A percentile compares a stretch with the other conserved stretches of the same genome.
phyloP scores from a whole-genome alignment of 2,888 invertebrate genomes.

The Merodon equestris region DNA sequence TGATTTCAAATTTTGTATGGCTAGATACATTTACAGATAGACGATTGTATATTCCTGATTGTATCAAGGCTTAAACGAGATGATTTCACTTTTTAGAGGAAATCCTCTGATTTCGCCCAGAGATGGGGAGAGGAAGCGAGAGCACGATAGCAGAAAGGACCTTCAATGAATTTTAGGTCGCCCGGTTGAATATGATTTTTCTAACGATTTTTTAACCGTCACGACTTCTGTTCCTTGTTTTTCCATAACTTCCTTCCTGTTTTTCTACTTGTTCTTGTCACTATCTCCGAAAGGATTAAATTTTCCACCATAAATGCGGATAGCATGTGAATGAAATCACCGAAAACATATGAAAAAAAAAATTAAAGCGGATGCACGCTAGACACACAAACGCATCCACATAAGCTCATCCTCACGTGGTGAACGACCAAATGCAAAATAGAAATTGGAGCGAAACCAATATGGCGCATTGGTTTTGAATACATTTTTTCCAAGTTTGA shows the following conservation, averaged over 20 bases:
- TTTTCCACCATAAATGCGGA: conserved; percentile 44
- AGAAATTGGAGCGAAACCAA: conserved; percentile 58
- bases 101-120: too few relatives aligned
- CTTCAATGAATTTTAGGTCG: conserved; percentile 49
- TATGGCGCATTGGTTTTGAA: conserved; percentile 64
- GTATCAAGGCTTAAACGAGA: conserved; percentile 17
- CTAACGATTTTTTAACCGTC: conserved; percentile 58
- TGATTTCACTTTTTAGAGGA: conserved; percentile 33
- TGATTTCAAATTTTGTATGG: conserved; percentile 3
- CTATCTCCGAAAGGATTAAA: conserved; percentile 24
- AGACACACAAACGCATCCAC: conserved; percentile 50
- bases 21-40: conserved; percentile 41
- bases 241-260: conserved; percentile 68
- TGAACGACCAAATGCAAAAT: conserved; percentile 19
- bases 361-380: conserved; percentile 60
- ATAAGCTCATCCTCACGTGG: conserved; percentile 30
- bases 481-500: conserved; percentile 41
- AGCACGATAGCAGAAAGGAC: background rate
- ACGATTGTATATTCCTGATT: background rate
- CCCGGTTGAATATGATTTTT: conserved; percentile 32
- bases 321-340: conserved; percentile 48
- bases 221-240: conserved; percentile 53
- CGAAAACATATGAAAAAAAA: conserved; percentile 29
- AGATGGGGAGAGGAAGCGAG: background rate
- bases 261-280: background rate